Base-by-base conservation (phyloP, 2,888 invertebrate genomes). In the Agriopis marginaria region DNA sequence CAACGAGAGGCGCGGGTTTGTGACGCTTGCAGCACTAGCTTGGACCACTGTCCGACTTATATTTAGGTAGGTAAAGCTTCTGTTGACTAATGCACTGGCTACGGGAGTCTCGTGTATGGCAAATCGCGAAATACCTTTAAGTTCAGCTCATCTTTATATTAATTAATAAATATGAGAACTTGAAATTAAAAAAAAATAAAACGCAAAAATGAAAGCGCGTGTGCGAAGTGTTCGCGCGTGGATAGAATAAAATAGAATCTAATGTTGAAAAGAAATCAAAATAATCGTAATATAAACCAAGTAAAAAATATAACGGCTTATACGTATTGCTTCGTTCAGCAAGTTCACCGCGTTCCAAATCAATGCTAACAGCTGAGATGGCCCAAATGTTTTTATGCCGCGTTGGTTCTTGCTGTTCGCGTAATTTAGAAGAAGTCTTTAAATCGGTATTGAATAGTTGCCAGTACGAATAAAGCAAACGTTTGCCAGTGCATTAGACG, bases 41-140 rank as follows among this genome's bases (percentile, higher is more conserved):
- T 97, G 54, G 95, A 96, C 80, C 96, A 96, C 88, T 97, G 97
- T 66, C 97, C 97, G 49, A 97, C 97, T 59, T 97, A 97, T 81
- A 97, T 97, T 79, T 96, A 88, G 73, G 73, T 45, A 58, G 45
- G 23, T 12, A 39, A 50, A 42, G 23, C 40, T n/a, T 32, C 32
- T 39, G 7, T 51, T 44, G 53, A 32, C 51, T 54, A 54, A 54
- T 7, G 54, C 54, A 54, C 54, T 54, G 54, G 54, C 50, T n/a
- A 14, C 14, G 9, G 6, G 32, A 32, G 5, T 32, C 32, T 23
- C 17, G 0, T 23, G 17, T 23, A 23, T 23, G 17, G 17, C 17
- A 23, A 23, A 23, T 23, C 17, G 17, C 17, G 17, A 23, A 23
- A 23, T 23, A 1, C 17, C 17, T 23, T 2, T 23, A 23, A 23